Base-by-base conservation (phyloP, 2,888 invertebrate species). In the Tachina grossa region DNA sequence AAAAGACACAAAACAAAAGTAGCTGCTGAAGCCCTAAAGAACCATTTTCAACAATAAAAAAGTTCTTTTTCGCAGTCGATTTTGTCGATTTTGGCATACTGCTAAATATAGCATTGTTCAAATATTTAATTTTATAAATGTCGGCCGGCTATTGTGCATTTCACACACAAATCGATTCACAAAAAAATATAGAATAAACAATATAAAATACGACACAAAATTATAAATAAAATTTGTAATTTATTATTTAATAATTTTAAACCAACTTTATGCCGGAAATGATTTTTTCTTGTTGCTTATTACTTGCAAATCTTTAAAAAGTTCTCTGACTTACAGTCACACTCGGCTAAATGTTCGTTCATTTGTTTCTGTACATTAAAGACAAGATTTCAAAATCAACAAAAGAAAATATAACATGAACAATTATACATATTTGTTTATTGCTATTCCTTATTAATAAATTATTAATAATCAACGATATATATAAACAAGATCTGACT, bases 201-300 rank as follows among this genome's bases (percentile, higher is more conserved):
- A 39, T 41, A 53, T 16, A 53, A 69, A 51, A 59, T 16, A 19
- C 61, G 39, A 55, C 22, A 63, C 19, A 16, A 41, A 43, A 63
- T 69, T 31, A 57, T 59, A 66, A 66, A 65, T 9, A 19, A 72
- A 6, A 68, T n/a, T 75, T 68, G 59, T 82, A 74, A 72, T 66
- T 71, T 43, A 57, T 49, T 66, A 53, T 16, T 51, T 53, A 43
- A 57, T 45, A n/a, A 22, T 41, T 83, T 78, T 69, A 78, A 71
- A 53, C 16, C 51, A 16, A 31, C 55, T 63, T 14, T n/a, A 53
- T 84, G 76, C 66, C 84, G 84, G 84, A 84, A 84, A 63, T 81
- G 61, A 39, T 65, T 13, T 59, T 69, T 61, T 41, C 39, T 39
- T 61, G 47, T 72, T 68, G 43, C 55, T 74, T 31, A 39, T 22